Evolutionary conservation across 2,888 invertebrate genomes (phyloP).

Genomic region (Caenorhabditis angaria): DNA sequence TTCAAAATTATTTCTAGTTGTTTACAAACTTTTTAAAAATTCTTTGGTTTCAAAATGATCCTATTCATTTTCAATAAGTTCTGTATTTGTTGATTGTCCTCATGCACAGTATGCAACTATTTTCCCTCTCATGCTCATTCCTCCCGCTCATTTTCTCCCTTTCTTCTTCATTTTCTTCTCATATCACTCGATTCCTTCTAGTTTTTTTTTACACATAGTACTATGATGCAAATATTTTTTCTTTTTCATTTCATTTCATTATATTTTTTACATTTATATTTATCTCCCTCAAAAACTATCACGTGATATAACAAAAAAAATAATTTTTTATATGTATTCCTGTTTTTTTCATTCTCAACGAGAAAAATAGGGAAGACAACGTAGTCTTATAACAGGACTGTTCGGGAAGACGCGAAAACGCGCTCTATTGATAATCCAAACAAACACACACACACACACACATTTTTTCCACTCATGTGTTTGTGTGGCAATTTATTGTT

Average conservation of each 20-base stretch:
- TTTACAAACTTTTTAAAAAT: too few species aligned
- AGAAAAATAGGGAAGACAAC: neutral
- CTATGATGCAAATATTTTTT: neutral
- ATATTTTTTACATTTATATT: slow-evolving; percentile 18
- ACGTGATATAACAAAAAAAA: neutral
- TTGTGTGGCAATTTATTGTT: slow-evolving; percentile 11
- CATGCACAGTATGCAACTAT: too few species aligned
- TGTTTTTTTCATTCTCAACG: neutral
- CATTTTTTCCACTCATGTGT: slow-evolving; percentile 6
- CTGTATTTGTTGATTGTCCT: too few species aligned
- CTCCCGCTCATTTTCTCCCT: neutral
- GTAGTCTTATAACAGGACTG: slow-evolving; percentile 29
- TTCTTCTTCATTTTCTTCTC: slow-evolving; percentile 4
- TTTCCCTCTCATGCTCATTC: neutral
- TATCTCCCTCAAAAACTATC: slow-evolving; percentile 18
- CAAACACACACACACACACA: slow-evolving; percentile 14
- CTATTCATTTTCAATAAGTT: too few species aligned
- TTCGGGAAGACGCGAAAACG: slow-evolving; percentile 29
- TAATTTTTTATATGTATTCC: neutral
- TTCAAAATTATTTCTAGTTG: too few species aligned
- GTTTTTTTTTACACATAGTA: neutral
- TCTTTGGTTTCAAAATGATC: too few species aligned
- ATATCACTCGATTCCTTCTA: neutral
- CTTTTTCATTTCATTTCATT: slow-evolving; percentile 1
- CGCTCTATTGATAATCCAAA: slow-evolving; percentile 10